Evolutionary conservation across 1,140 invertebrate species (phyloP).

Genomic region (Frieseomelitta varia): DNA sequence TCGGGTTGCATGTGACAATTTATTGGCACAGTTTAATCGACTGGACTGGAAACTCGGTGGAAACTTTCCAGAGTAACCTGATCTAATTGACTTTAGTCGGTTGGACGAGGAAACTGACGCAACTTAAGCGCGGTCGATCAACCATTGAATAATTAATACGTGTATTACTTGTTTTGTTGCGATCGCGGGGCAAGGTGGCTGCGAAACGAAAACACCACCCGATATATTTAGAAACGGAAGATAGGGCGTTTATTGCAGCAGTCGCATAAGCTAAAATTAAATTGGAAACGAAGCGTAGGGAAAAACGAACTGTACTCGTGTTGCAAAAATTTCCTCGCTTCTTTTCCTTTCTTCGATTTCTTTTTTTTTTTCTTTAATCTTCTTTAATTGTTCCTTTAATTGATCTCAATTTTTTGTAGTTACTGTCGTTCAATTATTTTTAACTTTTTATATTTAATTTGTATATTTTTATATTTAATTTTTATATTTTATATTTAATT

Average conservation of each 20-base stretch:
- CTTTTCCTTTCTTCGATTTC: too few relatives aligned
- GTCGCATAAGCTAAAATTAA: constrained; percentile 23
- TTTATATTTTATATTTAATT: too few relatives aligned
- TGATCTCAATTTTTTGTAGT: background rate
- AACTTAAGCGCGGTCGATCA: background rate
- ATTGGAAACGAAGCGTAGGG: background rate
- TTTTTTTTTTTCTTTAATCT: background rate
- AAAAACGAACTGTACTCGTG: background rate
- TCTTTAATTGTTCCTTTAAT: too few relatives aligned
- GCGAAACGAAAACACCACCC: constrained; percentile 7
- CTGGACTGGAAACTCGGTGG: background rate
- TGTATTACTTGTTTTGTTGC: constrained; percentile 1
- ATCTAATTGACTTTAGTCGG: background rate
- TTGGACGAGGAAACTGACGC: background rate
- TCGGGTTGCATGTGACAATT: constrained; percentile 27
- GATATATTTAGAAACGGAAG: constrained; percentile 12
- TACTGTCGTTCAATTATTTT: background rate
- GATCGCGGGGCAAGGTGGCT: background rate
- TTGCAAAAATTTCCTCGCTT: background rate
- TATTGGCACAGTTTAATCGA: constrained; percentile 28
- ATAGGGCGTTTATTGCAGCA: constrained; percentile 15
- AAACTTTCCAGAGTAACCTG: background rate
- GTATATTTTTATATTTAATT: too few relatives aligned
- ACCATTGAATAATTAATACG: background rate
- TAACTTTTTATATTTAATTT: too few relatives aligned